Evolutionary conservation across 1,140 invertebrate species (phyloP), one percentile per base, ranked within the genome.

Genomic region (Cotesia typhae): DNA sequence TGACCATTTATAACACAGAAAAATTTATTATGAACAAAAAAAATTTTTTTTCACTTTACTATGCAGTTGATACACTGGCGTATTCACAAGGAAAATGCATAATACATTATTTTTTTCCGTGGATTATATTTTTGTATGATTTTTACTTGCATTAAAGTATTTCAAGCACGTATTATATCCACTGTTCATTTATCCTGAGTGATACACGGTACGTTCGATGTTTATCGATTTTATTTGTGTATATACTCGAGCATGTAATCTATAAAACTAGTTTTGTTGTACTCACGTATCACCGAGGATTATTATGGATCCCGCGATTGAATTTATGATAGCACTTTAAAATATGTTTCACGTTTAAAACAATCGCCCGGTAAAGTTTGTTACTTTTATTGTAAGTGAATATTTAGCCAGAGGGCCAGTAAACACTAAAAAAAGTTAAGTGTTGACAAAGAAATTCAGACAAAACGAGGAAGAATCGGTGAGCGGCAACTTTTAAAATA

Each of bases 331-430:
- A 74, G 79, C 76, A 73, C 20, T 59, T 20, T 9, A 20, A 59
- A 59, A 59, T 20, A 59, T 59, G 14, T 59, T 17, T 9, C 9
- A 20, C 57, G 28, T 79, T 78, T 75, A 76, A 76, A 77, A 78
- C 70, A 80, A 81, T 77, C 75, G 75, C 59, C 69, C 71, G 53
- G 60, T 41, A 68, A 72, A 79, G 75, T 80, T 79, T 9, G 41
- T 78, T 76, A 67, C 76, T 74, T 64, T 20, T 28, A 28, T 59
- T 59, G 14, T 59, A 76, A 79, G 76, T 79, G 79, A 79, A 81
- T 81, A 77, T 81, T 81, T 79, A 74, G 73, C 75, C 72, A 63
- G 41, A 64, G 75, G 76, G 70, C 28, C 28, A 28, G 28, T 63
- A 51, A 67, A 76, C 70, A 65, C 72, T 71, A 38, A 74, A 59